These are phyloP conservation scores for Perizoma affinitatum DNA, from an alignment of 2,888 invertebrate species.

Conservation along the genomic window DNA sequence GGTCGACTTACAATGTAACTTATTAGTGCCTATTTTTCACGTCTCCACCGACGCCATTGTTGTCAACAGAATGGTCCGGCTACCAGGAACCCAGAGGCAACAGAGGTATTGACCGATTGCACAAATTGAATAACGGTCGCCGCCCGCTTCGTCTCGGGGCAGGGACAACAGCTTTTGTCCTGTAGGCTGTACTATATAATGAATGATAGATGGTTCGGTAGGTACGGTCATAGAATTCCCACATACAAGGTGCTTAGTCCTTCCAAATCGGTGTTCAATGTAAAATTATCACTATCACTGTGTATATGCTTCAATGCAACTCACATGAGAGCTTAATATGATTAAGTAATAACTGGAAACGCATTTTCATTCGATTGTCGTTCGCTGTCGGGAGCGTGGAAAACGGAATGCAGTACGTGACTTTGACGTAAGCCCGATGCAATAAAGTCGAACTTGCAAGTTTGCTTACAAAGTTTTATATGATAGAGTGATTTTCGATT, in stretches of 20 bases:
- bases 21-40: constrained; percentile 57
- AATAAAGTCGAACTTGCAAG: constrained; percentile 6
- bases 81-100: constrained; percentile 66
- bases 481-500: too few species aligned
- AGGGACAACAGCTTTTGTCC: constrained; percentile 68
- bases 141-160: constrained; percentile 49
- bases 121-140: constrained; percentile 77
- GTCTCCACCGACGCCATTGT: constrained; percentile 64
- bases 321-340: too few species aligned
- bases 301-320: not conserved
- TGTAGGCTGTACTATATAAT: constrained; percentile 9
- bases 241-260: not conserved
- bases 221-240: not conserved
- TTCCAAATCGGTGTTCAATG: constrained; percentile 6
- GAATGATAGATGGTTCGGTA: constrained; percentile 33
- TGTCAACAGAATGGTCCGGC: constrained; percentile 62
- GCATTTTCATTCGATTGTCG: constrained; percentile 6
- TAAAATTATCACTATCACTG: constrained; percentile 1
- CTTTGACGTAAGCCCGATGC: constrained; percentile 8
- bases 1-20: constrained; percentile 26
- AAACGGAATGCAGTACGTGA: constrained; percentile 8
- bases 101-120: constrained; percentile 75
- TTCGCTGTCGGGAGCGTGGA: constrained; percentile 38
- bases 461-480: too few species aligned
- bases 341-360: too few species aligned